Evolutionary conservation across 2,888 invertebrate genomes (phyloP), one percentile per base, ranked within the genome.

Genomic region (Nycteola revayana): DNA sequence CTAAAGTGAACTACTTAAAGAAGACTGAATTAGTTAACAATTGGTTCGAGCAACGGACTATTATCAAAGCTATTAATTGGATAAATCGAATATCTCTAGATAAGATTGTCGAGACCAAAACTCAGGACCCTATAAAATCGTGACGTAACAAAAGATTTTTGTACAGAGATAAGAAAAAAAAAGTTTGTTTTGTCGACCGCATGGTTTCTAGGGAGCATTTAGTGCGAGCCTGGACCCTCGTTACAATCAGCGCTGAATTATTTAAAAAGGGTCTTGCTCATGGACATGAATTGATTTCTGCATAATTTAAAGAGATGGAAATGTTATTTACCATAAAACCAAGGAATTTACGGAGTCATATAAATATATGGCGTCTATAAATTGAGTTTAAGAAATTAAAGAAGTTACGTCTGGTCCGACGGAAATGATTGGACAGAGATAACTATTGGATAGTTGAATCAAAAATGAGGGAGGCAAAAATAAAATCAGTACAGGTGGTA

Each of bases 221-320:
- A 79, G 76, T 75, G 60, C 66, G 68, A 66, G 60, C 61, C 70
- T 71, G 75, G 77, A 82, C 81, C 82, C 82, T 80, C 74, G 76
- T 81, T 79, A 82, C 84, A 83, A 78, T 84, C 77, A 77, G 66
- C 71, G 65, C 73, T 80, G 83, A 87, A 87, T 85, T 81, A 85
- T 86, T 86, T 81, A 85, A 75, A n/a, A 68, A 71, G 62, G 57
- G 66, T 64, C 73, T 71, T 69, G 78, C 75, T 73, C 73, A 75
- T 75, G 66, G 72, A 66, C 56, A 71, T 66, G 79, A 80, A 84
- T 83, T 80, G 83, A 81, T 85, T 80, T 84, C 66, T 85, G 82
- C 81, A 86, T 86, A 86, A 84, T 85, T 85, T 76, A 83, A 56
- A 66, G 62, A 65, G 69, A 70, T 70, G 66, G 62, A 72, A 72